These are phyloP conservation scores for Aspidiotus rigidus DNA, from an alignment of 2,888 invertebrate species.

Conservation along the genomic window DNA sequence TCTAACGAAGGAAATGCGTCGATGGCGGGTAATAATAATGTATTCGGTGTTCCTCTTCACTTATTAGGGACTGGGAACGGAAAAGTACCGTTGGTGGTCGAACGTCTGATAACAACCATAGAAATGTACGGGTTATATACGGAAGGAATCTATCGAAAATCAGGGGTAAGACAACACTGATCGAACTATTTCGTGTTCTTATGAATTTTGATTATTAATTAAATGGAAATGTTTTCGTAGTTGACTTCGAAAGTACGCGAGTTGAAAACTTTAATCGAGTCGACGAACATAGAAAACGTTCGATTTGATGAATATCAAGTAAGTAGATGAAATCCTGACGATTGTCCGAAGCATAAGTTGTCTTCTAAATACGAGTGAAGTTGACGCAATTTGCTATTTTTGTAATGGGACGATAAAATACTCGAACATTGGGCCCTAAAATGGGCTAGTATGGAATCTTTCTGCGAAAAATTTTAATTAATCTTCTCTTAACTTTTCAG, in stretches of 20 bases:
- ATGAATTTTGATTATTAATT: slow-evolving; percentile 1
- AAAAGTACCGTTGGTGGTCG: slow-evolving; percentile 79
- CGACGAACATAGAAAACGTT: slow-evolving; percentile 44
- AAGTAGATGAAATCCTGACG: neutral
- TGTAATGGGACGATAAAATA: too few relatives aligned
- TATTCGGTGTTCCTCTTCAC: slow-evolving; percentile 73
- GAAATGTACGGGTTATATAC: slow-evolving; percentile 86
- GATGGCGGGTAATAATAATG: slow-evolving; percentile 39
- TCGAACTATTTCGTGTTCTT: neutral
- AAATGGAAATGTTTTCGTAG: slow-evolving; percentile 36
- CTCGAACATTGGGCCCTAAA: too few relatives aligned
- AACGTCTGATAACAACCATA: slow-evolving; percentile 76
- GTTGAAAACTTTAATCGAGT: slow-evolving; percentile 64
- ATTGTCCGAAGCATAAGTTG: too few relatives aligned
- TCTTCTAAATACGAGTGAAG: too few relatives aligned
- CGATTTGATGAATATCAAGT: slow-evolving; percentile 40
- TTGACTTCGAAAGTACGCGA: slow-evolving; percentile 63
- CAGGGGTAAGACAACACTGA: slow-evolving; percentile 56
- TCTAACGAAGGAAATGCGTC: slow-evolving; percentile 36
- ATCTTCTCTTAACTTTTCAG: slow-evolving; percentile 33
- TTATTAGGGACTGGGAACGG: slow-evolving; percentile 63
- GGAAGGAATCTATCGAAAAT: slow-evolving; percentile 87
- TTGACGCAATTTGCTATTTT: too few relatives aligned
- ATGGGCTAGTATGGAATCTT: neutral
- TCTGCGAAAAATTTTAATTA: slow-evolving; percentile 12